Conservation (phyloP, 2,797 vertebrate genomes). For the Ptychadena robeensis region DNA sequence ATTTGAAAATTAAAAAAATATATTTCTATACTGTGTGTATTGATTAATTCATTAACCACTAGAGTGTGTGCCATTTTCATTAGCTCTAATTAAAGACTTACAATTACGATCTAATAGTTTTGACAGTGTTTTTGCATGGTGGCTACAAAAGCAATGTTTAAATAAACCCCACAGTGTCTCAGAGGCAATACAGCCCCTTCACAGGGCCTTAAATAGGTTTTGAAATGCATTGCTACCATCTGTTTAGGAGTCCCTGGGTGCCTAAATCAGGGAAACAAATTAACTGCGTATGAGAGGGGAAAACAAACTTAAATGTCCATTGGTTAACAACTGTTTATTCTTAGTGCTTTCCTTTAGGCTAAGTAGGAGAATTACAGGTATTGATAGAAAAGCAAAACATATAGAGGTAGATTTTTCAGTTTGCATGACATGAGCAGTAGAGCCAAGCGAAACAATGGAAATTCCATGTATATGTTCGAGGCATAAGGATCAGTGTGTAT, state of each 20-base stretch:
- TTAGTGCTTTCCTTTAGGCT: neutral
- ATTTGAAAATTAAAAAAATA: neutral
- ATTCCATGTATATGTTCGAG: neutral
- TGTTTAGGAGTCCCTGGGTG: slow-evolving; percentile 46
- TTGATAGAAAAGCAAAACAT: neutral
- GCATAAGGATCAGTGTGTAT: too few species aligned
- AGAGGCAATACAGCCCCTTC: slow-evolving; percentile 29
- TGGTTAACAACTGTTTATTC: slow-evolving; percentile 38
- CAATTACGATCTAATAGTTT: slow-evolving; percentile 9
- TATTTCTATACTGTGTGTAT: neutral
- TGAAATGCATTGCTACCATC: slow-evolving; percentile 49
- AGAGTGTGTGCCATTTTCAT: slow-evolving; percentile 3
- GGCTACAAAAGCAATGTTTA: slow-evolving; percentile 46
- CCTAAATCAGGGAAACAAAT: slow-evolving; percentile 50
- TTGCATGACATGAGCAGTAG: neutral
- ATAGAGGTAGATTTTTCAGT: neutral
- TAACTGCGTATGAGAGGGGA: slow-evolving; percentile 36
- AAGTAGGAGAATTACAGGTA: neutral
- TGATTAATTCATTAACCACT: slow-evolving; percentile 2
- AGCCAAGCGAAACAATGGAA: neutral
- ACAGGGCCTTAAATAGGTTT: slow-evolving; percentile 46
- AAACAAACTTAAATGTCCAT: slow-evolving; percentile 43
- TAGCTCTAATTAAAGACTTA: slow-evolving; percentile 12
- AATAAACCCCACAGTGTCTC: slow-evolving; percentile 43
- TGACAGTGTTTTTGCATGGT: slow-evolving; percentile 20